Conservation (phyloP, 2,888 invertebrate species). For the Eutolmus rufibarbis region DNA sequence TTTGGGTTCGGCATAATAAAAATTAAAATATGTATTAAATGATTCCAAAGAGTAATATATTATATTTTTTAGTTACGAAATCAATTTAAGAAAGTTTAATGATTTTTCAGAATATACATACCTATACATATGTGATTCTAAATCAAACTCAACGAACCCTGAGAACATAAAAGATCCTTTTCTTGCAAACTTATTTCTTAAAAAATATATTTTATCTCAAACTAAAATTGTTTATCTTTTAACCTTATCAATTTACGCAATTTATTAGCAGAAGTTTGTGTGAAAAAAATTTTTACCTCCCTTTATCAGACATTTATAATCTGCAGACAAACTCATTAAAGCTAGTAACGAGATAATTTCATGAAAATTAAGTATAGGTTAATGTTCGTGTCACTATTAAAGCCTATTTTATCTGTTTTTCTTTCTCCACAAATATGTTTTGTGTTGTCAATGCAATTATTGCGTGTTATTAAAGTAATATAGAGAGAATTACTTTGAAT, state of each 20-base stretch:
- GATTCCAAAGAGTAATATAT: too few species aligned
- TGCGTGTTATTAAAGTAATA: not conserved
- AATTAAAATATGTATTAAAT: too few species aligned
- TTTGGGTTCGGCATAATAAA: too few species aligned
- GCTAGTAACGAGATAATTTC: not conserved
- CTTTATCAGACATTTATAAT: not conserved
- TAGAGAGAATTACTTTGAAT: not conserved
- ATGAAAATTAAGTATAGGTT: not conserved
- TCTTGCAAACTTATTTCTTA: not conserved
- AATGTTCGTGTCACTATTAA: not conserved
- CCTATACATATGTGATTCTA: not conserved
- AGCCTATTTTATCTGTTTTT: not conserved
- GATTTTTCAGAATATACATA: not conserved
- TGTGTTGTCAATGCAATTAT: not conserved
- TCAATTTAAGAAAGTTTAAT: not conserved
- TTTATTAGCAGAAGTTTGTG: not conserved
- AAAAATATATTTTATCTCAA: not conserved
- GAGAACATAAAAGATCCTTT: not conserved
- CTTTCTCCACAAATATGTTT: not conserved
- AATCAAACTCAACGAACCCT: not conserved
- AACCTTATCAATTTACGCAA: not conserved
- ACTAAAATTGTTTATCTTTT: not conserved
- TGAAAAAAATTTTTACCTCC: not conserved
- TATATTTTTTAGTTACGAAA: not conserved
- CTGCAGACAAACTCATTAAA: not conserved